Evolutionary conservation across 2,888 invertebrate species (phyloP).

Genomic region (Orthosia cruda): DNA sequence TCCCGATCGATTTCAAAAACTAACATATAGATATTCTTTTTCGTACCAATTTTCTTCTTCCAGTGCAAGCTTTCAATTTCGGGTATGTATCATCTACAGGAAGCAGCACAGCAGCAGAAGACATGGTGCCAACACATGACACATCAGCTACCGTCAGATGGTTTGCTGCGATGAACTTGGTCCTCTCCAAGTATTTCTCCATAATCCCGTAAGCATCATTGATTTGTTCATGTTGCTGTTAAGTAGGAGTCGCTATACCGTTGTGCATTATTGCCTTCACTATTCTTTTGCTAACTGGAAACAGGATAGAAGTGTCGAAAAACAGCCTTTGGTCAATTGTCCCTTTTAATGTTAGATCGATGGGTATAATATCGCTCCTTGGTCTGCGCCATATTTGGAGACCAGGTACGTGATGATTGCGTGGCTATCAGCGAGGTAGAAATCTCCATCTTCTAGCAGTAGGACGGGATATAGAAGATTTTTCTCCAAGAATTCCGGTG

Average conservation of each 20-base stretch:
- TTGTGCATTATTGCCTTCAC: not conserved
- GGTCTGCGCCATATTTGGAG: conserved; percentile 76
- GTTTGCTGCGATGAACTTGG: conserved; percentile 70
- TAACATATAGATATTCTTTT: conserved; percentile 71
- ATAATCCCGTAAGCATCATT: conserved; percentile 72
- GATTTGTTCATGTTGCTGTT: conserved; percentile 56
- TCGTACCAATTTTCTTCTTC: conserved; percentile 72
- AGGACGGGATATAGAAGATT: conserved; percentile 77
- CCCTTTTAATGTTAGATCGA: conserved; percentile 70
- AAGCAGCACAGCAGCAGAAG: conserved; percentile 66
- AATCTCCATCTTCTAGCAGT: conserved; percentile 76
- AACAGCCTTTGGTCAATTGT: conserved; percentile 74
- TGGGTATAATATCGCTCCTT: conserved; percentile 72
- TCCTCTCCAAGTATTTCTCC: conserved; percentile 74
- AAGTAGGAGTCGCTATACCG: conserved; percentile 39
- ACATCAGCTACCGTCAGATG: conserved; percentile 77
- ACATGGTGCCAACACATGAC: conserved; percentile 70
- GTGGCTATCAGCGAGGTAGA: conserved; percentile 76
- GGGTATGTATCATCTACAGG: conserved; percentile 70
- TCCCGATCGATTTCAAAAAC: conserved; percentile 26
- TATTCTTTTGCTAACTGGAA: conserved; percentile 56
- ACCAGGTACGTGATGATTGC: conserved; percentile 78
- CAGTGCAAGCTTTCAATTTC: conserved; percentile 68
- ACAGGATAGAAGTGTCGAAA: conserved; percentile 72
- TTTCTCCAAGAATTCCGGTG: conserved; percentile 73